Conservation (phyloP, 2,797 vertebrate species). For the Enoplosus armatus region DNA sequence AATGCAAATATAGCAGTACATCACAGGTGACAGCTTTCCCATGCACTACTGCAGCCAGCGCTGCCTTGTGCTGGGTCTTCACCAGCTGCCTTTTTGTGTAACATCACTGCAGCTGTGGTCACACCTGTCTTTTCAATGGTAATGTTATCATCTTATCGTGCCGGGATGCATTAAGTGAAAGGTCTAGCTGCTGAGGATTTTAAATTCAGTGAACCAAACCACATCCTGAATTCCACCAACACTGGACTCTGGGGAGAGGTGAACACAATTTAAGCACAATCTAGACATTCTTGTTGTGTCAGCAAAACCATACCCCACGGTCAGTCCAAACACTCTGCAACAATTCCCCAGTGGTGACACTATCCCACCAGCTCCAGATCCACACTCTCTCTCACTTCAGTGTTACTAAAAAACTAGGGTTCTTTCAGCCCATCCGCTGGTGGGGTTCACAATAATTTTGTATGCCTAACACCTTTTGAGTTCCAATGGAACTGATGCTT, state of each 20-base stretch:
- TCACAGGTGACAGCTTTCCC: slow-evolving; percentile 36
- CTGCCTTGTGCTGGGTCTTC: background rate
- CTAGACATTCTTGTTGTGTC: slow-evolving; percentile 24
- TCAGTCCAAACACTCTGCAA: slow-evolving; percentile 24
- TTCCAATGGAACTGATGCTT: too few relatives aligned
- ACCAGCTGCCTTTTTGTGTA: slow-evolving; percentile 29
- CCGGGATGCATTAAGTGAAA: slow-evolving; percentile 27
- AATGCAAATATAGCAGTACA: slow-evolving; percentile 11
- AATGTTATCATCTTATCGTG: slow-evolving; percentile 41
- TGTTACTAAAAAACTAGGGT: background rate
- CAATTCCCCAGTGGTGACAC: slow-evolving; percentile 36
- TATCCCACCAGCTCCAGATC: slow-evolving; percentile 25
- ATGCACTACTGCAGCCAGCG: slow-evolving; percentile 5
- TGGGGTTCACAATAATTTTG: background rate
- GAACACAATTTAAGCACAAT: slow-evolving; percentile 49
- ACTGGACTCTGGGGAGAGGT: slow-evolving; percentile 36
- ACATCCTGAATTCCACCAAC: slow-evolving; percentile 20
- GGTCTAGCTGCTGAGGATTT: slow-evolving; percentile 16
- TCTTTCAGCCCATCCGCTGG: background rate
- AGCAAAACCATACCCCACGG: slow-evolving; percentile 41
- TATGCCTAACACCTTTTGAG: background rate
- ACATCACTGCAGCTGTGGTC: slow-evolving; percentile 32
- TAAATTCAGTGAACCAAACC: slow-evolving; percentile 16
- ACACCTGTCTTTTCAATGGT: slow-evolving; percentile 19
- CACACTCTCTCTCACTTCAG: slow-evolving; percentile 6